phyloP scores from a whole-genome alignment of 2,797 vertebrate species.

The Holocentrus rufus region DNA sequence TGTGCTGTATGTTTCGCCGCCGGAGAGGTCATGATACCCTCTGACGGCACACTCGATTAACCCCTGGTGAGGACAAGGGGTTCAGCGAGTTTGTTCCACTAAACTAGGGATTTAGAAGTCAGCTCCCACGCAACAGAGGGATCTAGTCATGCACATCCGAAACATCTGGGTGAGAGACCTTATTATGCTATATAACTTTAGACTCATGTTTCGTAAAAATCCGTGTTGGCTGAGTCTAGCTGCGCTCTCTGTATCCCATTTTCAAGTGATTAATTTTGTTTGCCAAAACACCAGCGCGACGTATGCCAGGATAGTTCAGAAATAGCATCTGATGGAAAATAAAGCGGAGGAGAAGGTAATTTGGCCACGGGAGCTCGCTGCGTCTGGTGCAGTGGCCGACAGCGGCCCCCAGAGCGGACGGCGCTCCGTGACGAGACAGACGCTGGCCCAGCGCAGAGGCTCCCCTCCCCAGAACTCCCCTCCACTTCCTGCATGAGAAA shows the following conservation, averaged over 20 bases:
- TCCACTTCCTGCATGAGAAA: constrained; percentile 71
- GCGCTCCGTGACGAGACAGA: constrained; percentile 42
- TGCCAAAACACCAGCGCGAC: constrained; percentile 7
- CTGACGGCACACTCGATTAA: constrained; percentile 77
- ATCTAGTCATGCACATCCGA: constrained; percentile 54
- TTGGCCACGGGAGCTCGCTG: constrained; percentile 30
- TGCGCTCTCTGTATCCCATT: constrained; percentile 1
- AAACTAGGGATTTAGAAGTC: constrained; percentile 66
- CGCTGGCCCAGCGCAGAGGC: constrained; percentile 36
- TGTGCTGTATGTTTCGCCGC: constrained; percentile 79
- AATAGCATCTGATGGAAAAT: constrained; percentile 21
- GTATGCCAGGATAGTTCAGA: background rate
- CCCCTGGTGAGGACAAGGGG: constrained; percentile 73
- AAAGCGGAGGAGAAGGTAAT: constrained; percentile 33
- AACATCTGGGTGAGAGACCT: constrained; percentile 62
- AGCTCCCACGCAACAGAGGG: constrained; percentile 55
- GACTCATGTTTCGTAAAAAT: constrained; percentile 1
- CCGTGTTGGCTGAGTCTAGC: constrained; percentile 17
- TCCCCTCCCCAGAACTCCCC: constrained; percentile 52
- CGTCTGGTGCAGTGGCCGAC: constrained; percentile 5
- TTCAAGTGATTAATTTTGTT: constrained; percentile 29
- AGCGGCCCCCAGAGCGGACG: constrained; percentile 28
- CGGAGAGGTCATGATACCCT: constrained; percentile 81
- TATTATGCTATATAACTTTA: constrained; percentile 36
- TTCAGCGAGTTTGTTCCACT: constrained; percentile 59